Evolutionary conservation across 2,797 vertebrate species (phyloP).

Genomic region (Argya squamiceps): DNA sequence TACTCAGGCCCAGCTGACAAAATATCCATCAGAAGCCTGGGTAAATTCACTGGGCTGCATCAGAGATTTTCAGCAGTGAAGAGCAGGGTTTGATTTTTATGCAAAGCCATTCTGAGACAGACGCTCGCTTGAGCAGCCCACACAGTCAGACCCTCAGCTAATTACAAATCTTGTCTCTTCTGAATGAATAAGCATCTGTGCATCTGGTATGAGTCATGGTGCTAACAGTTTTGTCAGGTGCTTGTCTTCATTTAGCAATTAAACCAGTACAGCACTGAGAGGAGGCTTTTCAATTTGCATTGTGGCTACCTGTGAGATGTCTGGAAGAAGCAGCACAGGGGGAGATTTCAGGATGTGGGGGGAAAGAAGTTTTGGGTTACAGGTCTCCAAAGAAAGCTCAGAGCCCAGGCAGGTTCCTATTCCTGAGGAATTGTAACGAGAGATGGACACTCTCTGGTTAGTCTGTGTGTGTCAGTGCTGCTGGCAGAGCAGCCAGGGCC

Average conservation of each 20-base stretch:
- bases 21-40: background rate
- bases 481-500: background rate
- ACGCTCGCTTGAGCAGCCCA: background rate
- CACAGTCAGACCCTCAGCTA: slow-evolving; percentile 11
- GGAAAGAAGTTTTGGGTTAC: background rate
- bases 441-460: background rate
- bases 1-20: background rate
- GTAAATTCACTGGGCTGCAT: background rate
- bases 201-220: slow-evolving; percentile 22
- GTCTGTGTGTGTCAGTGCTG: background rate
- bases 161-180: slow-evolving; percentile 10
- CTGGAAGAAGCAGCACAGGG: background rate
- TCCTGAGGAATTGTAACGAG: background rate
- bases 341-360: background rate
- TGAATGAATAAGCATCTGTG: slow-evolving; percentile 44
- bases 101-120: background rate
- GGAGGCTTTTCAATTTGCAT: background rate
- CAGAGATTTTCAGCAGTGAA: background rate
- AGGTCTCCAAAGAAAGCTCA: background rate
- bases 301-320: background rate
- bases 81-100: background rate
- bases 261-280: background rate
- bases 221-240: slow-evolving; percentile 20
- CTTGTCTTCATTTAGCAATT: slow-evolving; percentile 44
- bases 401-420: background rate